Evolutionary conservation across 2,797 vertebrate genomes (phyloP).

Genomic region (Danionella dracula): DNA sequence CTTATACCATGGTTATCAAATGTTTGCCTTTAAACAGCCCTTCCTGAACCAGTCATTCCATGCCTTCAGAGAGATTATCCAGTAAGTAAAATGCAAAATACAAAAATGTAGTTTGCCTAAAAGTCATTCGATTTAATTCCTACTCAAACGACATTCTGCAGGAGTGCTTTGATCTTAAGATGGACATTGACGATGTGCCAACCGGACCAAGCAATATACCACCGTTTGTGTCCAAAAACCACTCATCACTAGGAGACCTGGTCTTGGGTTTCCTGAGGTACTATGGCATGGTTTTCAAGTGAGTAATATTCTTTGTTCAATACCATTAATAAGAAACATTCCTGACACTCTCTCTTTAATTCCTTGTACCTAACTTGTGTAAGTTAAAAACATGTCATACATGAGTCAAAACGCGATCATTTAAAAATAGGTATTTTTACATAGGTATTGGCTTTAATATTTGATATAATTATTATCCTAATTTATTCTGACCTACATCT

Average conservation of each 20-base stretch:
- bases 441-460: not conserved
- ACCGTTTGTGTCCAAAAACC: constrained; percentile 81
- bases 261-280: constrained; percentile 91
- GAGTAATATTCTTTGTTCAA: constrained; percentile 50
- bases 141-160: constrained; percentile 45
- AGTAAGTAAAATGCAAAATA: constrained; percentile 70
- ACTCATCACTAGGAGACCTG: constrained; percentile 83
- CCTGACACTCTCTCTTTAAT: too few relatives aligned
- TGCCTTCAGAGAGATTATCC: constrained; percentile 89
- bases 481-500: not conserved
- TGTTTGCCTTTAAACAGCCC: constrained; percentile 61
- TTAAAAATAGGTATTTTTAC: constrained; percentile 28
- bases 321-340: too few relatives aligned
- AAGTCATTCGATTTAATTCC: not conserved
- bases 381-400: too few relatives aligned
- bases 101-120: not conserved
- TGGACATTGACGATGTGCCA: constrained; percentile 85
- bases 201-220: constrained; percentile 74
- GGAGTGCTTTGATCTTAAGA: constrained; percentile 80
- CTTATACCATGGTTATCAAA: not conserved
- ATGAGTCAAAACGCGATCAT: too few relatives aligned
- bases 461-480: too few relatives aligned
- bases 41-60: constrained; percentile 86
- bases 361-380: too few relatives aligned
- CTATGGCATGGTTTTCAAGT: constrained; percentile 90